Base-by-base conservation (phyloP, 2,888 invertebrate species). In the Prosapia bicincta region DNA sequence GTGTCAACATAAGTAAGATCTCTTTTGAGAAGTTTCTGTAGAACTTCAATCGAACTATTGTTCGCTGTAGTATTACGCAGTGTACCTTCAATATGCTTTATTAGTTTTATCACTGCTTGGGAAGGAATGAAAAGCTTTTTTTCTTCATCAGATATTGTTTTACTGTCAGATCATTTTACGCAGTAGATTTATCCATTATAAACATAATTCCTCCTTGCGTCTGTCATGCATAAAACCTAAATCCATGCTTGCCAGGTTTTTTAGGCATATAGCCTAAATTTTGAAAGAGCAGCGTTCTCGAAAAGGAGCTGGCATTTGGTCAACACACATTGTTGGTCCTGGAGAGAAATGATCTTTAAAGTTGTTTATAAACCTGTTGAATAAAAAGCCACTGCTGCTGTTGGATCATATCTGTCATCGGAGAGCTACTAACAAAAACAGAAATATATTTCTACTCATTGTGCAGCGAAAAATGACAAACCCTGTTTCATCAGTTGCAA, bases 51-150 rank as follows among this genome's bases (percentile, higher is more conserved):
- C 13, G 81, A 81, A 54, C 79, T 78, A 78, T 82, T 82, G 66
- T 82, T 81, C 20, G 80, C 80, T 24, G 81, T 83, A n/a, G 82
- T 79, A 76, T n/a, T n/a, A n/a, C n/a, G n/a, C n/a, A n/a, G n/a
- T n/a, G n/a, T 82, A 81, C 26, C 80, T 77, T 69, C 82, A 81
- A 24, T 79, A 38, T 9, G 38, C 15, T 38, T 38, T 24, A n/a
- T 20, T 9, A n/a, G n/a, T n/a, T n/a, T n/a, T n/a, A n/a, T n/a
- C n/a, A n/a, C n/a, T n/a, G n/a, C n/a, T n/a, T n/a, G n/a, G n/a
- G n/a, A n/a, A n/a, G n/a, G n/a, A n/a, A n/a, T n/a, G n/a, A n/a
- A n/a, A n/a, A n/a, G n/a, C n/a, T 32, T 69, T 28, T 69, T 69
- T 28, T 69, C 69, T 7, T 25, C 69, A 5, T 26, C 15, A 3